A percentile compares a stretch with the other conserved stretches of the same genome.
Evolutionary conservation across 2,797 vertebrate genomes (phyloP).

Genomic region (Sibirionetta formosa): DNA sequence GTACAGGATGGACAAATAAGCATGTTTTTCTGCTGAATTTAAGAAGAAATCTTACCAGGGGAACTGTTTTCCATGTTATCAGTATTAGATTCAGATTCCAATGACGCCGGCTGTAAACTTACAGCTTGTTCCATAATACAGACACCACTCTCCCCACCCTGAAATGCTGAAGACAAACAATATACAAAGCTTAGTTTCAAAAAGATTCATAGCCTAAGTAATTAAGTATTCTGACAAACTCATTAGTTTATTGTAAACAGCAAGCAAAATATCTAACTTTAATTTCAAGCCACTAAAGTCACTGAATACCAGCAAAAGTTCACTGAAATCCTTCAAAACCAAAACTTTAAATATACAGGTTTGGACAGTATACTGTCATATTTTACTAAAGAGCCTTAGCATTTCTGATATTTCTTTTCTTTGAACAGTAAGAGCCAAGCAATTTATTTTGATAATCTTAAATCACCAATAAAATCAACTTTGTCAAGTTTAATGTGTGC

Average conservation of each 20-base stretch:
- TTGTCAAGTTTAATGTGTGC: background rate
- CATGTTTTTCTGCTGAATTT: background rate
- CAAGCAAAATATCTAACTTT: background rate
- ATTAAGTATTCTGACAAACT: background rate
- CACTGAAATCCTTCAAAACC: background rate
- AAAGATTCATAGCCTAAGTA: background rate
- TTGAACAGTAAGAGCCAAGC: background rate
- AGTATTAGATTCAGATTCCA: conserved; percentile 86
- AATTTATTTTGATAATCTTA: background rate
- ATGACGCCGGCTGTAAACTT: conserved; percentile 83
- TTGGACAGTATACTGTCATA: background rate
- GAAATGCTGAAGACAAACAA: conserved; percentile 71
- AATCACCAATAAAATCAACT: background rate
- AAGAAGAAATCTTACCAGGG: conserved; percentile 85
- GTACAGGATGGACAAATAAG: background rate
- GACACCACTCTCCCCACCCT: conserved; percentile 36
- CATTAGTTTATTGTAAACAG: background rate
- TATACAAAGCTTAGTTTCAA: background rate
- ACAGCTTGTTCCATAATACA: conserved; percentile 88
- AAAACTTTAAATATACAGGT: background rate
- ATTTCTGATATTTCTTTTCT: background rate
- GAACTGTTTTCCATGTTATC: conserved; percentile 87
- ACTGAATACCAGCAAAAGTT: background rate
- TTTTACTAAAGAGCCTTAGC: background rate
- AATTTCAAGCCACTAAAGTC: background rate